Conservation (phyloP, 2,797 vertebrate genomes). For the Chaetophractus vellerosus region DNA sequence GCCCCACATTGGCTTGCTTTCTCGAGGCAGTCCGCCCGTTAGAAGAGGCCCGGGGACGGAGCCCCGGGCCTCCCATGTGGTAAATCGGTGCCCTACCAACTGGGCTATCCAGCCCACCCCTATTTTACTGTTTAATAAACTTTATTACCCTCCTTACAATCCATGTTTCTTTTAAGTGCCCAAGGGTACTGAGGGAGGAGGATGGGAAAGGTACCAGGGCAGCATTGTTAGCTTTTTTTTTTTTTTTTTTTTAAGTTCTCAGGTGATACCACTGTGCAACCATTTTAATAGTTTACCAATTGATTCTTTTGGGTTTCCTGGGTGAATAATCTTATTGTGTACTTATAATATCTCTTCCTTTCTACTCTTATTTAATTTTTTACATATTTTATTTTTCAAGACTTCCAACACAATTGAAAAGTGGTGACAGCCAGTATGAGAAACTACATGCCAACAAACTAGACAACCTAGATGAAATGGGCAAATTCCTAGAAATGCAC, state of each 20-base stretch:
- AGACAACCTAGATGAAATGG: no score
- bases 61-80: no score
- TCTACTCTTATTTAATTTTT: slow-evolving; percentile 9
- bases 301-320: background rate
- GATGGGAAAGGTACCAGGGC: background rate
- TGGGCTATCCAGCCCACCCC: no score
- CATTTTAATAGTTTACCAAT: no score
- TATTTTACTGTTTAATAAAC: background rate
- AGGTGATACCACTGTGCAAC: background rate
- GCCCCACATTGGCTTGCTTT: no score
- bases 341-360: background rate
- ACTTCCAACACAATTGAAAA: background rate
- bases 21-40: no score
- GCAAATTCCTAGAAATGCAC: no score
- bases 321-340: background rate
- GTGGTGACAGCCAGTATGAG: background rate
- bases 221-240: background rate
- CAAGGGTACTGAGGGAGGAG: background rate
- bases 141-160: background rate
- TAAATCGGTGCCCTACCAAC: no score
- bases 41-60: no score
- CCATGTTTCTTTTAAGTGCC: slow-evolving; percentile 30
- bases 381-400: background rate
- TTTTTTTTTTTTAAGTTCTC: background rate
- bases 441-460: no score